Evolutionary conservation across 2,113 vertebrate species (phyloP).

Genomic region (Nycticebus coucang): DNA sequence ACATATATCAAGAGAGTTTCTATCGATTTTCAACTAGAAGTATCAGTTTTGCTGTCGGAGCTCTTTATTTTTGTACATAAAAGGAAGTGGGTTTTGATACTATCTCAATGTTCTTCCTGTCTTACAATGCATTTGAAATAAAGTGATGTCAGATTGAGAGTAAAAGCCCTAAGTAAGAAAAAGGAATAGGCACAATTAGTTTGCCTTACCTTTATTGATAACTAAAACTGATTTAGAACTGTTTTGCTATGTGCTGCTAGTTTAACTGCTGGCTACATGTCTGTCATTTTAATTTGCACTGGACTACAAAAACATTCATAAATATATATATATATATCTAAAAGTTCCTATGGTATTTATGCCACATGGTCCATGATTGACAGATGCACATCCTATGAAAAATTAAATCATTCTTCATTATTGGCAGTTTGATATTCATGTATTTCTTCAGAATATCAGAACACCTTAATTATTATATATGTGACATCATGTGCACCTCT

Average conservation of each 20-base stretch:
- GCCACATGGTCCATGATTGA: neutral
- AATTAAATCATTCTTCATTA: slow-evolving; percentile 20
- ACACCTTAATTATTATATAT: neutral
- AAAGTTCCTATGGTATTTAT: neutral
- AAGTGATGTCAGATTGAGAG: slow-evolving; percentile 70
- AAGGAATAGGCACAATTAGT: neutral
- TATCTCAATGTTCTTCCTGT: slow-evolving; percentile 86
- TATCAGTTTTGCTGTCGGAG: slow-evolving; percentile 70
- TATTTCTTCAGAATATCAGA: slow-evolving; percentile 4
- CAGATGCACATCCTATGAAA: neutral
- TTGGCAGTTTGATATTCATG: neutral
- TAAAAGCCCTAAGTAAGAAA: slow-evolving; percentile 39
- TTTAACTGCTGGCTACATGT: neutral
- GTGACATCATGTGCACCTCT: neutral
- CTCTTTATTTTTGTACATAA: slow-evolving; percentile 84
- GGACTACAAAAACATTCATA: slow-evolving; percentile 5
- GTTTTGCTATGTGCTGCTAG: neutral
- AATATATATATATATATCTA: neutral
- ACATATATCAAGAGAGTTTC: slow-evolving; percentile 70
- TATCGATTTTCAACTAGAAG: slow-evolving; percentile 72
- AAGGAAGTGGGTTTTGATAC: slow-evolving; percentile 86
- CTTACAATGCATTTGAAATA: slow-evolving; percentile 79
- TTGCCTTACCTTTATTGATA: neutral
- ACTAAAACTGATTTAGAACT: slow-evolving; percentile 2
- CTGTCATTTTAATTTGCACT: neutral